Base-by-base conservation (phyloP, 2,797 vertebrate species). In the Catamblyrhynchus diadema region DNA sequence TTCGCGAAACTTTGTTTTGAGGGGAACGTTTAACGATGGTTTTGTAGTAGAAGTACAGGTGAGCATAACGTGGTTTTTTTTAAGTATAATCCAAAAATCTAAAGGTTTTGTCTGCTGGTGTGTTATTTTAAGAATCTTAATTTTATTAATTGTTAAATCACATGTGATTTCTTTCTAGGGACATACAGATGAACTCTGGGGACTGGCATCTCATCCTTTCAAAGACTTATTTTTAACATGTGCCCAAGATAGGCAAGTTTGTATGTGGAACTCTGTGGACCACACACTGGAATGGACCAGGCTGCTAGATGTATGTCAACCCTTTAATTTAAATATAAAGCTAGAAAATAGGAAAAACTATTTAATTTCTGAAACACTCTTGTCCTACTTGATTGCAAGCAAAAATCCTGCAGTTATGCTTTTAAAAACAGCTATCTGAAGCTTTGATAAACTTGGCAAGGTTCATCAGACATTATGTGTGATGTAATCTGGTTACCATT, bases 101-200 rank as follows among this genome's bases (percentile, higher is more conserved):
- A 18, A 23, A 54, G n/a, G 5, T 21, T 79, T 81, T 84, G 13
- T 21, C 23, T 59, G 18, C n/a, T 71, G 18, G 1, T 71, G 14
- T 61, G 30, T 80, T 71, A 25, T 51, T 90, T 64, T 60, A 71
- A 71, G 24, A 39, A 5, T 64, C 21, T 53, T 69, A 30, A 30
- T 79, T 79, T 64, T 65, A 44, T 82, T 48, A 0, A 1, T 54
- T 72, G 9, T 75, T 78, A 72, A 93, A 66, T 91, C 8, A 8
- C n/a, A 4, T 21, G 2, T 93, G 7, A n/a, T 92, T 97, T 85
- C 41, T 95, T 96, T 96, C 73, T 94, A 99, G 99, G 99, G 99
- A 84, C 99, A 99, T 97, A 99, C 99, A 42, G 99, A 99, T 74
- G 99, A 99, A 93, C 98, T 99, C 56, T 99, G 99, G 99, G 99